These are phyloP conservation scores for Synanthedon myopaeformis DNA, from an alignment of 2,888 invertebrate genomes.

Conservation along the genomic window DNA sequence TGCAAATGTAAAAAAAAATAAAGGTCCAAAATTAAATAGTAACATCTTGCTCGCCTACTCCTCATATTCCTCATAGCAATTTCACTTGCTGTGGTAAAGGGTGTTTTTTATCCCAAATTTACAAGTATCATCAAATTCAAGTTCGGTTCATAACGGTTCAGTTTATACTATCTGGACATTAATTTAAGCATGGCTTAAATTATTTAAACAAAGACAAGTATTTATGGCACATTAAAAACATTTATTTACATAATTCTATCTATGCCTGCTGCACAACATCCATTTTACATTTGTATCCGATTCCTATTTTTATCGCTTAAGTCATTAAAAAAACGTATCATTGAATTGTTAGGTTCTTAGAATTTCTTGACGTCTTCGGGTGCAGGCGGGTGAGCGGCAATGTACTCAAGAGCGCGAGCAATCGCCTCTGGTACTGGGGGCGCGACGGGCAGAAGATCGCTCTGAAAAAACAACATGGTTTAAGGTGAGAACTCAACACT, in stretches of 20 bases:
- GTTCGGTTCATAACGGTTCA: no score
- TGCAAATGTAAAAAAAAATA: no score
- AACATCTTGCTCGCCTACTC: no score
- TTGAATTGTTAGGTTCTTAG: no score
- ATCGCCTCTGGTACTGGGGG: slow-evolving; percentile 37
- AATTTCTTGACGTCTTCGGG: not conserved
- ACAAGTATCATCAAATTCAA: no score
- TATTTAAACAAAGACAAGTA: not conserved
- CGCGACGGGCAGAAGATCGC: slow-evolving; percentile 27
- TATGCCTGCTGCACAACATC: not conserved
- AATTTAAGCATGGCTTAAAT: no score
- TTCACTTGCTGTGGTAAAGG: no score
- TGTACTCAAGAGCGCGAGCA: slow-evolving; percentile 32
- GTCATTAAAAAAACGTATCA: not conserved
- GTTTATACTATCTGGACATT: no score
- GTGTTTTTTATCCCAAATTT: no score
- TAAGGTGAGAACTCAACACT: not conserved
- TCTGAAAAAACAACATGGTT: slow-evolving; percentile 15
- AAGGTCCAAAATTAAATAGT: no score
- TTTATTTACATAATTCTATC: not conserved
- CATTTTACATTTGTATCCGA: not conserved
- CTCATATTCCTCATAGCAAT: no score
- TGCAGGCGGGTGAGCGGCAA: slow-evolving; percentile 21
- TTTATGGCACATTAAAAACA: not conserved
- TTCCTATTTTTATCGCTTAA: not conserved